Base-by-base conservation (phyloP, 1,140 invertebrate genomes). In the Scaptomyza montana region DNA sequence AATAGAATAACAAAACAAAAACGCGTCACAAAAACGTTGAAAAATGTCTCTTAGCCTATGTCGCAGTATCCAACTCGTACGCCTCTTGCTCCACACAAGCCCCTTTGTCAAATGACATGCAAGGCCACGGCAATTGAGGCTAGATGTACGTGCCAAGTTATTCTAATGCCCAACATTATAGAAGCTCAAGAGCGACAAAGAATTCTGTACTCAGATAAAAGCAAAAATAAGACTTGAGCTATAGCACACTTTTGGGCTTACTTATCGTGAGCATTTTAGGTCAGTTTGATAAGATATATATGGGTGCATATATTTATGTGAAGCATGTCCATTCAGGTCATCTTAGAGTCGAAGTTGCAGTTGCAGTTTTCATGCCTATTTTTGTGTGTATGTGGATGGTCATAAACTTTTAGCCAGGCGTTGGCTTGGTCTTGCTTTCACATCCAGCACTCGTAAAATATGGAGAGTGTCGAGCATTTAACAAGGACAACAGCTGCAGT, bases 1-100 rank as follows among this genome's bases (percentile, higher is more conserved):
- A 75, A 85, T 77, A 78, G 63, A 81, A 85, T 75, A 75, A 49
- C 77, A 74, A 63, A 80, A 69, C 49, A 67, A 57, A 62, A 61
- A 28, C 25, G 64, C 56, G 16, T 56, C 55, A 66, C 55, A 66
- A 67, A 69, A 59, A 54, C 59, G 16, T 16, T 16, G 1, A 63
- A 67, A 69, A 46, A 67, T 9, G 21, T 39, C 36, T 46, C 55
- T 61, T 61, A 46, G 33, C 70, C 55, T 53, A n/a, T n/a, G 53
- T 13, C 54, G 16, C 51, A 46, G 33, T n/a, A 41, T 12, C 41
- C 21, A 13, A 47, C 56, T 5, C 25, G 2, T 5, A 10, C 1
- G 16, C 55, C 21, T n/a, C 21, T 6, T 50, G 47, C 47, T 28
- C 25, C 7, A 13, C 54, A 57, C 25, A 25, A 1, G 41, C n/a